Percentiles rank a stretch among this genome's conserved stretches.
Conservation (phyloP, 2,888 invertebrate genomes). For the Steinernema carpocapsae region DNA sequence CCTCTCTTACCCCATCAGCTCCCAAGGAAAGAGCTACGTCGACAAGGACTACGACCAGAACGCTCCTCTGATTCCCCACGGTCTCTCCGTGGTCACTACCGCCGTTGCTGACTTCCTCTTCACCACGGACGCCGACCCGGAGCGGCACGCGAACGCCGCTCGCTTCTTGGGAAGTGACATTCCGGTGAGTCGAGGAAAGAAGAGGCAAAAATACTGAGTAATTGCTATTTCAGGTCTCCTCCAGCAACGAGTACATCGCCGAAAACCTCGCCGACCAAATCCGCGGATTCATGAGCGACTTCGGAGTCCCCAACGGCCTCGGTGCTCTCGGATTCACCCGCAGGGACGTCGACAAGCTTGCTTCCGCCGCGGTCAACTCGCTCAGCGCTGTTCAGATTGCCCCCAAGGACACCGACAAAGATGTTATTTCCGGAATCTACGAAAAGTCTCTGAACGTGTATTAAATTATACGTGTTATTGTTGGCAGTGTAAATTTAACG, state of each 20-base stretch:
- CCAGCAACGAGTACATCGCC: constrained; percentile 74
- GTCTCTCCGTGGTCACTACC: constrained; percentile 85
- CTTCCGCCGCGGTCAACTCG: constrained; percentile 60
- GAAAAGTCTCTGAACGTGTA: constrained; percentile 63
- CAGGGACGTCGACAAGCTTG: constrained; percentile 45
- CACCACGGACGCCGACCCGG: constrained; percentile 82
- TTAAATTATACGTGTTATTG: constrained; percentile 37
- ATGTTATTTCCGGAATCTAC: constrained; percentile 61
- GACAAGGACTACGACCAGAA: constrained; percentile 61
- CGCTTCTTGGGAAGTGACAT: constrained; percentile 75
- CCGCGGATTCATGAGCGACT: constrained; percentile 79
- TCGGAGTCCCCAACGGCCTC: constrained; percentile 83
- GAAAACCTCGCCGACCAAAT: constrained; percentile 80
- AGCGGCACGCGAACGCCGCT: constrained; percentile 85
- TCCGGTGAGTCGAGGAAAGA: constrained; percentile 31
- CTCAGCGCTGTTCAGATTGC: constrained; percentile 62
- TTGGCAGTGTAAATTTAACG: neutral
- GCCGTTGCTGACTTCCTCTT: constrained; percentile 81
- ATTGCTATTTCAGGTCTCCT: constrained; percentile 43
- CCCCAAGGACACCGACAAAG: constrained; percentile 59
- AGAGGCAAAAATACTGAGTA: too few species aligned
- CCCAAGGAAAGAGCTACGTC: constrained; percentile 65
- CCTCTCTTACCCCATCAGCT: constrained; percentile 83
- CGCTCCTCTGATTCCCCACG: constrained; percentile 77
- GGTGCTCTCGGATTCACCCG: constrained; percentile 46